Percentiles rank a stretch among this genome's conserved stretches.
Evolutionary conservation across 1,140 invertebrate species (phyloP).

Genomic region (Drosophila lacertosa): DNA sequence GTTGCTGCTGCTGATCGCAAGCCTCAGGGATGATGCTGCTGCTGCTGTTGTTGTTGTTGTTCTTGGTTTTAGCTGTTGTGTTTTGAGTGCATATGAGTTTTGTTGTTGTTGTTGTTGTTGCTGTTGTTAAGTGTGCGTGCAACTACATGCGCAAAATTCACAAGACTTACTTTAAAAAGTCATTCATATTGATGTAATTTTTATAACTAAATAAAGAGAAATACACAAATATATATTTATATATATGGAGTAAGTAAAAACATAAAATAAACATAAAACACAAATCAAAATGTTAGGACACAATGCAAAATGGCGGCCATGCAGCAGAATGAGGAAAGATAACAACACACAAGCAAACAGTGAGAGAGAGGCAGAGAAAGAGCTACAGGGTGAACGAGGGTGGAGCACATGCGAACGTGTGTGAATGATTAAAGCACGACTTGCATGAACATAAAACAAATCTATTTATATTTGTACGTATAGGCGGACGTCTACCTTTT

Average conservation of each 20-base stretch:
- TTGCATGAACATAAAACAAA: background rate
- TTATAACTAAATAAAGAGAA: constrained; percentile 81
- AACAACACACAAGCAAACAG: background rate
- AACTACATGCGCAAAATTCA: constrained; percentile 54
- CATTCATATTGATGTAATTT: constrained; percentile 84
- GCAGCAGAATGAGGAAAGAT: constrained; percentile 2
- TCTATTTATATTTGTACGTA: background rate
- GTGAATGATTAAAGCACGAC: constrained; percentile 8
- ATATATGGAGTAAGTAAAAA: constrained; percentile 48
- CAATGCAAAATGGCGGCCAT: constrained; percentile 16
- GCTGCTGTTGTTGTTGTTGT: background rate
- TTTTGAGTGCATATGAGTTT: constrained; percentile 18
- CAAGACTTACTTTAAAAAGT: constrained; percentile 80
- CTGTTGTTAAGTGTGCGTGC: constrained; percentile 57
- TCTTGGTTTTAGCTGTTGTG: constrained; percentile 26
- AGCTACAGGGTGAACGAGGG: too few species aligned
- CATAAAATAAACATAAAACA: constrained; percentile 19
- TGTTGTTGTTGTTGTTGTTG: constrained; percentile 45
- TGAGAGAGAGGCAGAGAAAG: background rate
- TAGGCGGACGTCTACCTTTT: constrained; percentile 65
- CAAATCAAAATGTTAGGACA: constrained; percentile 8
- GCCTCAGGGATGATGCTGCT: background rate
- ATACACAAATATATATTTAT: constrained; percentile 51
- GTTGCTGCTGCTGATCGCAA: constrained; percentile 12
- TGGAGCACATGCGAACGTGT: constrained; percentile 10